A percentile compares a stretch with the other conserved stretches of the same genome.
phyloP scores from a whole-genome alignment of 2,888 invertebrate species.

The Andrena bucephala region DNA sequence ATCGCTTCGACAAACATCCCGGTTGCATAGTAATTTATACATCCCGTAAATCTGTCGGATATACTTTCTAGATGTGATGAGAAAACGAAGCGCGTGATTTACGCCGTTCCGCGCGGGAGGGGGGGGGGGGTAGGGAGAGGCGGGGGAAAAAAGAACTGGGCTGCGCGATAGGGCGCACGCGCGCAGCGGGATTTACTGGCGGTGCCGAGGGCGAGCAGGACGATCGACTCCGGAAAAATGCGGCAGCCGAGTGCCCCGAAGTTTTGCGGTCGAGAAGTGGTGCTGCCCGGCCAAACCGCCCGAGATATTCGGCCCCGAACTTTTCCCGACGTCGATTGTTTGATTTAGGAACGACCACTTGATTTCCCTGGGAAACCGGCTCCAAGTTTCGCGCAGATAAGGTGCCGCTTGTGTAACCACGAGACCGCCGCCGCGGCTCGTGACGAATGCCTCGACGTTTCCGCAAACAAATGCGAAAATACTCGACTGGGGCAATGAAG shows the following conservation, averaged over 20 bases:
- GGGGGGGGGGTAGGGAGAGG: background rate
- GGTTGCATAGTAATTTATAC: slow-evolving; percentile 59
- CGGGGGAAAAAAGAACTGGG: slow-evolving; percentile 1
- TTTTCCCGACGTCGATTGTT: slow-evolving; percentile 26
- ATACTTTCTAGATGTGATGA: slow-evolving; percentile 61
- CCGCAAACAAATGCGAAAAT: background rate
- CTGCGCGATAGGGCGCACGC: slow-evolving; percentile 47
- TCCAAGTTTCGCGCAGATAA: background rate
- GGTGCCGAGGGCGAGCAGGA: background rate
- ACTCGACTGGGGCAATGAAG: background rate
- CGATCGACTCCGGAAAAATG: slow-evolving; percentile 43
- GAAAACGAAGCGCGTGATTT: slow-evolving; percentile 56
- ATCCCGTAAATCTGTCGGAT: slow-evolving; percentile 61
- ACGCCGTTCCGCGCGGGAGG: background rate
- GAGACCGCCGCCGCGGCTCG: background rate
- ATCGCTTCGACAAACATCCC: slow-evolving; percentile 46
- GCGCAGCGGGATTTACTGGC: slow-evolving; percentile 51
- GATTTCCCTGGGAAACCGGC: background rate
- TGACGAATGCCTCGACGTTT: background rate
- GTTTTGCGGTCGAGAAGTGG: slow-evolving; percentile 23
- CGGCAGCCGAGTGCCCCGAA: slow-evolving; percentile 10
- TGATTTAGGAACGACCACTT: slow-evolving; percentile 20
- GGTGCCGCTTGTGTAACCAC: background rate
- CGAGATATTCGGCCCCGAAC: slow-evolving; percentile 5
- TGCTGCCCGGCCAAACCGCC: slow-evolving; percentile 2